Evolutionary conservation across 2,888 invertebrate genomes (phyloP).

Genomic region (Pteria penguin): DNA sequence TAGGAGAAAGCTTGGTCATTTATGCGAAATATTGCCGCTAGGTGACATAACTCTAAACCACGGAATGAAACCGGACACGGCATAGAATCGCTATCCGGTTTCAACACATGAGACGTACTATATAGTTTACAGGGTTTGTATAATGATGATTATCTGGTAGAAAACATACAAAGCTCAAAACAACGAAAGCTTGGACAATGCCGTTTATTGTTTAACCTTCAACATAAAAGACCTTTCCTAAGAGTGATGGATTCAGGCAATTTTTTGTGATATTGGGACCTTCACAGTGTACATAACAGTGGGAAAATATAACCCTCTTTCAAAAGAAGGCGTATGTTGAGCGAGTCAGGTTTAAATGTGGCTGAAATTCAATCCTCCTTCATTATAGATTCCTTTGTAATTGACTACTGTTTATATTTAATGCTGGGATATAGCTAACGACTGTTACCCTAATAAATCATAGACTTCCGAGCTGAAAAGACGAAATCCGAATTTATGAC

Average conservation of each 20-base stretch:
- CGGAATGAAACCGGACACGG: neutral
- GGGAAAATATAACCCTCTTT: no score
- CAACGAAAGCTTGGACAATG: neutral
- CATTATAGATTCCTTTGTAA: neutral
- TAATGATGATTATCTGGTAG: neutral
- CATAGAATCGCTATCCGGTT: neutral
- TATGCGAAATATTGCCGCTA: neutral
- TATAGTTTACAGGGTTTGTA: neutral
- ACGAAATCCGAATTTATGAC: no score
- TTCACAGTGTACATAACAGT: no score
- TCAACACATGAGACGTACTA: neutral
- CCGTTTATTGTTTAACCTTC: neutral
- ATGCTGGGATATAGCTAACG: no score
- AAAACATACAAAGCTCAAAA: neutral
- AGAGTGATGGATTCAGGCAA: neutral
- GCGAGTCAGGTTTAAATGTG: neutral
- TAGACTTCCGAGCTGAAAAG: no score
- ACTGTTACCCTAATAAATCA: no score
- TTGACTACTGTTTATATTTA: no score
- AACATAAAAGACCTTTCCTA: neutral
- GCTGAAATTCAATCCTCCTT: neutral
- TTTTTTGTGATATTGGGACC: no score
- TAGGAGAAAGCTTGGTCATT: neutral
- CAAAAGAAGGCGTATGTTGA: neutral
- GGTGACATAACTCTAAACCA: slow-evolving; percentile 13